Conservation (phyloP, 2,113 vertebrate genomes). For the Paracanthobrama guichenoti region DNA sequence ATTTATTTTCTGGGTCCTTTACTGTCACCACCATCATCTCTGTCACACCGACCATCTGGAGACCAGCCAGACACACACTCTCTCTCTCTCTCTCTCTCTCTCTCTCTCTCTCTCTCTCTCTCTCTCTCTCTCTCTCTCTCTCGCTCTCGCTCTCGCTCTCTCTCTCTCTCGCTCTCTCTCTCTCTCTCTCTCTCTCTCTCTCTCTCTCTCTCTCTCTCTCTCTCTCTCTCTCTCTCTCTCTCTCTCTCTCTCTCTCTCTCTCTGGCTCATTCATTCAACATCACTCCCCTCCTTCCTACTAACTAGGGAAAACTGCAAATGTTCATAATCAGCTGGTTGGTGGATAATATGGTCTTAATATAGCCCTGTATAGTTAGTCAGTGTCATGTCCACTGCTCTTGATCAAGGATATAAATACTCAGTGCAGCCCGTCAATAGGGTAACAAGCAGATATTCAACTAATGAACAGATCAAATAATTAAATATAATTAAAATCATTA, state of each 20-base stretch:
- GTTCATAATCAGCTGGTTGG: background rate
- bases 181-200: background rate
- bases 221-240: background rate
- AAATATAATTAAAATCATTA: too few relatives aligned
- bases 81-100: background rate
- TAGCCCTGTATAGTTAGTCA: background rate
- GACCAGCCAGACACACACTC: background rate
- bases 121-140: background rate
- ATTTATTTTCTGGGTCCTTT: background rate
- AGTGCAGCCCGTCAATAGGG: background rate
- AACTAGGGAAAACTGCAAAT: background rate
- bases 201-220: background rate
- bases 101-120: background rate
- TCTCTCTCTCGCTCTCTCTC: background rate
- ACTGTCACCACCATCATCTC: background rate
- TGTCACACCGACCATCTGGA: constrained; percentile 1
- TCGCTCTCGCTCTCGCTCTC: background rate
- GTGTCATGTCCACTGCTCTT: background rate
- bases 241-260: background rate
- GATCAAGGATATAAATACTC: background rate
- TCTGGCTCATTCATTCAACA: background rate
- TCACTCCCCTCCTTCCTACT: background rate
- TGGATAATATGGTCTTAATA: background rate
- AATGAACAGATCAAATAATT: background rate
- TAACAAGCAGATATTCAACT: background rate